A percentile compares a stretch with the other conserved stretches of the same genome.
Evolutionary conservation across 2,797 vertebrate species (phyloP).

Genomic region (Carapus acus): DNA sequence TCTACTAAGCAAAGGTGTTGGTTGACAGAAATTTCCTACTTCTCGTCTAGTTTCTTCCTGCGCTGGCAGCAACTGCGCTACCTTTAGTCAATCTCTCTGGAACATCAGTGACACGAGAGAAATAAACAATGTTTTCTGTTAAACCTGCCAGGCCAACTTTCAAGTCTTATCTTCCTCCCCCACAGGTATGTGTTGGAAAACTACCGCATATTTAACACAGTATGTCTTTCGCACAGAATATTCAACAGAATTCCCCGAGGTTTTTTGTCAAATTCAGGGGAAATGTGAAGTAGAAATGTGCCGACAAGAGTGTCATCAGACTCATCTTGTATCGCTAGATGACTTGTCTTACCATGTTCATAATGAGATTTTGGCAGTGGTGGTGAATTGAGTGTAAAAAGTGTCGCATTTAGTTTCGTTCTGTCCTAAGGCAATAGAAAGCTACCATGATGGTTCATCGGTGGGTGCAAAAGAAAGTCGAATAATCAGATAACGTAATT

Average conservation of each 20-base stretch:
- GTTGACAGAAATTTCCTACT: constrained; percentile 32
- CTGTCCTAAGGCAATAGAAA: too few species aligned
- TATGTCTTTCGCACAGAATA: background rate
- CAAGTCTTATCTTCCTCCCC: constrained; percentile 85
- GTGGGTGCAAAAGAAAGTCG: too few species aligned
- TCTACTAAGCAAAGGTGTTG: constrained; percentile 13
- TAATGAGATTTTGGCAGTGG: too few species aligned
- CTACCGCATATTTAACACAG: background rate
- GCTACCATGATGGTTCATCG: too few species aligned
- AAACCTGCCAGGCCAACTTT: constrained; percentile 84
- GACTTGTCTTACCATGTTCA: too few species aligned
- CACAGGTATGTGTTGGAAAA: constrained; percentile 73
- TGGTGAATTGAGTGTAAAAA: too few species aligned
- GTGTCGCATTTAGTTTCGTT: too few species aligned
- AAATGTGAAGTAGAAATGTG: too few species aligned
- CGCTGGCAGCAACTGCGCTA: constrained; percentile 29
- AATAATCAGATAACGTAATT: too few species aligned
- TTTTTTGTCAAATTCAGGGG: too few species aligned
- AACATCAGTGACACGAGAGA: constrained; percentile 31
- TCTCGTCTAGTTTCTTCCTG: constrained; percentile 16
- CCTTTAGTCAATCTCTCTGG: constrained; percentile 25
- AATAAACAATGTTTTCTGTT: constrained; percentile 81
- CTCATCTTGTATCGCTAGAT: too few species aligned
- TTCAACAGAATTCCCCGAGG: background rate
- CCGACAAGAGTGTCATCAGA: too few species aligned